Conservation (phyloP, 2,797 vertebrate species). For the Lacerta bilineata region DNA sequence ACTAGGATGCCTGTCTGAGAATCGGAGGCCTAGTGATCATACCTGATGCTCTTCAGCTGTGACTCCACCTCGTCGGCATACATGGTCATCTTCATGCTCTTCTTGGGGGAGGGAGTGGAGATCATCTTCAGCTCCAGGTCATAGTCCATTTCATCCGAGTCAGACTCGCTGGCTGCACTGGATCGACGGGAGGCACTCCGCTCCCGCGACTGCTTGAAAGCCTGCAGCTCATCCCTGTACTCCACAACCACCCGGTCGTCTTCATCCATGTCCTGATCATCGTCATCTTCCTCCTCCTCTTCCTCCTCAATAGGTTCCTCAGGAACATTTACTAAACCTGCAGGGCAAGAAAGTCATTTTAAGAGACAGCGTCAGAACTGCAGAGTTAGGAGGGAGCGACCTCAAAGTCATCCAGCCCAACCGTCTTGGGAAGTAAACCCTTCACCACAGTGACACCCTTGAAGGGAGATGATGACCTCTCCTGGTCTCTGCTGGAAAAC, state of each 20-base stretch:
- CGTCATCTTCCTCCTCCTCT: constrained; percentile 88
- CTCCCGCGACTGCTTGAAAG: constrained; percentile 77
- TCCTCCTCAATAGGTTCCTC: constrained; percentile 91
- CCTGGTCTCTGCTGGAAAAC: too few species aligned
- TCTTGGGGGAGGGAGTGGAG: constrained; percentile 96
- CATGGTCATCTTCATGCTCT: constrained; percentile 99
- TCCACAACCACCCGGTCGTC: constrained; percentile 95
- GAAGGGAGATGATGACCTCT: too few species aligned
- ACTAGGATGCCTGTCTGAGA: too few species aligned
- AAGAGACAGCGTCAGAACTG: not conserved
- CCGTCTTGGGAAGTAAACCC: not conserved
- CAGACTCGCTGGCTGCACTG: constrained; percentile 83
- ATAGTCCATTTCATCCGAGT: constrained; percentile 99
- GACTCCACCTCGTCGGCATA: constrained; percentile 96
- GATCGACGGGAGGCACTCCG: constrained; percentile 75
- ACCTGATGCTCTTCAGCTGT: constrained; percentile 93
- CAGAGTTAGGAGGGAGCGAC: not conserved
- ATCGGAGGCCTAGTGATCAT: constrained; percentile 31
- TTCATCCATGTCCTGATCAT: constrained; percentile 95
- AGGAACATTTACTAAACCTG: constrained; percentile 94
- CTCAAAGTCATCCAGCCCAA: not conserved
- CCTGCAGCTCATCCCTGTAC: constrained; percentile 85
- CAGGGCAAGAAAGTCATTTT: constrained; percentile 14
- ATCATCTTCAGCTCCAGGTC: constrained; percentile 99
- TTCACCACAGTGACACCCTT: not conserved